phyloP scores from a whole-genome alignment of 2,113 vertebrate genomes.

The Apteryx owenii region DNA sequence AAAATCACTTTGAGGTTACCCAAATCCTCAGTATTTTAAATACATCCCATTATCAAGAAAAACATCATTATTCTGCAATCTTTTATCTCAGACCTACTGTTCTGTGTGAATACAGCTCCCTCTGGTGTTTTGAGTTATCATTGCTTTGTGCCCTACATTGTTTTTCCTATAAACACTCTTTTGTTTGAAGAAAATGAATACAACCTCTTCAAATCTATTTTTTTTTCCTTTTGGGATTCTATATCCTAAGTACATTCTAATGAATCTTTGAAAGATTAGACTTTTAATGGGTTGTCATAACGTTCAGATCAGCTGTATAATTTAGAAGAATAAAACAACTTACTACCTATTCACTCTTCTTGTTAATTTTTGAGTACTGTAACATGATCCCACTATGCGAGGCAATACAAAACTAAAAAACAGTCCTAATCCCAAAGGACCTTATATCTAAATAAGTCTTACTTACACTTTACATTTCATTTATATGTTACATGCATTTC shows the following conservation, averaged over 20 bases:
- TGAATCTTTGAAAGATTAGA: neutral
- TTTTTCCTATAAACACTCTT: fast-evolving
- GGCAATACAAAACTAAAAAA: neutral
- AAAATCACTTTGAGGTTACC: neutral
- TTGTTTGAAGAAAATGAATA: neutral
- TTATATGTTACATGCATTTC: neutral
- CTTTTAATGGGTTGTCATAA: neutral
- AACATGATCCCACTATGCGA: neutral
- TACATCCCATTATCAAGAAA: neutral
- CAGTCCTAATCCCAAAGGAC: neutral
- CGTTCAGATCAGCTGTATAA: neutral
- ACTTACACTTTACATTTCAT: neutral
- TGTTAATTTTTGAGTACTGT: neutral
- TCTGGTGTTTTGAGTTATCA: slow-evolving; percentile 16
- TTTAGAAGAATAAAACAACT: neutral
- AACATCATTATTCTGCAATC: neutral
- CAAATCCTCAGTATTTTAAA: neutral
- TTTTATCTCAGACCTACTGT: neutral
- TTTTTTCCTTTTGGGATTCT: neutral
- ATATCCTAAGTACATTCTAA: neutral
- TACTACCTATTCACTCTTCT: neutral
- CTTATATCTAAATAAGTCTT: neutral
- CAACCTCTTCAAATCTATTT: neutral
- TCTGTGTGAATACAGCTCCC: slow-evolving; percentile 43
- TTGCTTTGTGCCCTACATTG: neutral